Base-by-base conservation (phyloP, 2,888 invertebrate species). In the Lepidochitona cinerea region DNA sequence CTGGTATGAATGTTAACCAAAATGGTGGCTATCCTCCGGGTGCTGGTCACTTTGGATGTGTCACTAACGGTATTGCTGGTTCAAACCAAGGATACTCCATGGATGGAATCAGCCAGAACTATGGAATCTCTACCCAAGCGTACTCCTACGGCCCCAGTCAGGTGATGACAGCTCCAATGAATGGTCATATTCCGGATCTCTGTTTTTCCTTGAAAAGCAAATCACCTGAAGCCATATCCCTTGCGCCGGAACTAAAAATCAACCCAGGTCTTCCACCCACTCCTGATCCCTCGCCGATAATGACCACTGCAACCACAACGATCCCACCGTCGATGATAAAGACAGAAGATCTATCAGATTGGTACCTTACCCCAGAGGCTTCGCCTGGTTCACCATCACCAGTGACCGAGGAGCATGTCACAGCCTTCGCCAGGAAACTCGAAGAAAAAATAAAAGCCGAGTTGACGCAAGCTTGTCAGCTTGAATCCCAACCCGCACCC, bases 341-440 rank as follows among this genome's bases (percentile, higher is more conserved):
- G 23, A 85, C 85, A 0, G 59, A 78, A 53, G 26, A 26, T 6
- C 77, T 87, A 23, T 86, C 86, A 1, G 85, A 86, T 23, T 86
- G 85, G 26, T 86, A 83, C 70, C 81, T 86, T 32, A 87, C 87
- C 1, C 87, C 87, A 12, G 87, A 87, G 26, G 85, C 86, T 23
- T 87, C 87, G 23, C 87, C 87, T 6, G 81, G 81, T 23, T 83
- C 83, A 7, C 86, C 87, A 18, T 84, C 84, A 59, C 73, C 73
- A 52, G 66, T 73, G 14, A 54, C 70, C 65, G 68, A 71, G 9
- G 65, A 65, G n/a, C 52, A 68, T 23, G 67, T 52, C n/a, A 26
- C 64, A 1, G 72, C 74, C 35, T 77, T 77, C 36, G 80, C 79
- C 64, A 37, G 29, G 36, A 37, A 53, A 36, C 18, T 70, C n/a